Evolutionary conservation across 2,888 invertebrate species (phyloP).

Genomic region (Chloroclysta siterata): DNA sequence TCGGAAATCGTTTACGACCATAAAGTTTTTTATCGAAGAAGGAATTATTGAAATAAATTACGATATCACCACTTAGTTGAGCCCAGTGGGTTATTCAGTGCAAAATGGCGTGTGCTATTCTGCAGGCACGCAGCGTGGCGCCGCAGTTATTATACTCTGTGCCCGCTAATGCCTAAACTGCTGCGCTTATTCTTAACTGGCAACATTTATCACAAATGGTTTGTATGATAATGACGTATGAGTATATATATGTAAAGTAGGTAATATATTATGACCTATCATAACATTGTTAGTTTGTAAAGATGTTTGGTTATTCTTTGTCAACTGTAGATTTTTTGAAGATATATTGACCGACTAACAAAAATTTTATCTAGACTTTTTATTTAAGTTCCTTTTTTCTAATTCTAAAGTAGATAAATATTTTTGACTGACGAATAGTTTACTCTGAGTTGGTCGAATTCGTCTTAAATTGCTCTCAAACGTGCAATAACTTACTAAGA

Average conservation of each 20-base stretch:
- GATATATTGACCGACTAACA: too few relatives aligned
- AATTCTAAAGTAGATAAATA: too few relatives aligned
- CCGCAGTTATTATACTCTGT: constrained; percentile 23
- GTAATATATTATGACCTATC: constrained; percentile 8
- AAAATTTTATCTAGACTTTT: too few relatives aligned
- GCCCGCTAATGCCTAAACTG: constrained; percentile 29
- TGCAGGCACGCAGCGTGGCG: constrained; percentile 25
- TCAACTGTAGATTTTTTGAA: too few relatives aligned
- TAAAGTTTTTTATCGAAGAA: background rate
- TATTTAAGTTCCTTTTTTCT: too few relatives aligned
- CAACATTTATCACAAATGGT: constrained; percentile 31
- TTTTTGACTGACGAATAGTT: too few relatives aligned
- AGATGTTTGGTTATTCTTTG: too few relatives aligned
- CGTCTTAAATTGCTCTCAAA: too few relatives aligned
- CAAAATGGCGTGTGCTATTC: constrained; percentile 30
- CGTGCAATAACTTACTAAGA: too few relatives aligned
- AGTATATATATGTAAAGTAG: constrained; percentile 10
- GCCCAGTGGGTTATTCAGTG: constrained; percentile 21
- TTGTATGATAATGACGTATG: background rate
- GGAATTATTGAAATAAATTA: constrained; percentile 33
- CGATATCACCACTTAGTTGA: constrained; percentile 30
- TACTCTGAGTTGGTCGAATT: too few relatives aligned
- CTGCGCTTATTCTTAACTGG: constrained; percentile 30
- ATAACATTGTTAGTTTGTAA: too few relatives aligned
- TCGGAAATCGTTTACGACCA: background rate